Conservation (phyloP, 2,888 invertebrate species). For the Rhingia campestris region DNA sequence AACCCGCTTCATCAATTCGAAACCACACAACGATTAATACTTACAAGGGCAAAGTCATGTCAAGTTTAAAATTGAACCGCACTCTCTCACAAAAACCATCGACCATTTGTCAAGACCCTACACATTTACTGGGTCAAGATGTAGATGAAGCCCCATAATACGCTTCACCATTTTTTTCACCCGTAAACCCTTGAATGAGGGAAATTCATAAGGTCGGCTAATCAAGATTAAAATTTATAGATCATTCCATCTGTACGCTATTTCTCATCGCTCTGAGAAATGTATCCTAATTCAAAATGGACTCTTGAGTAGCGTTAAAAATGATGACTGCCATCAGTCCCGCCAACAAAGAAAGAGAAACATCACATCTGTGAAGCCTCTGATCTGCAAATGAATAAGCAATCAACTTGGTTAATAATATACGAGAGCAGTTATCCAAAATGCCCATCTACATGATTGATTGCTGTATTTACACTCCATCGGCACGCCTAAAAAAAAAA, state of each 20-base stretch:
- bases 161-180: conserved; percentile 23
- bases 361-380: conserved; percentile 18
- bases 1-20: conserved; percentile 9
- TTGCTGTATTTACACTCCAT: conserved; percentile 60
- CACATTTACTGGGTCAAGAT: conserved; percentile 1
- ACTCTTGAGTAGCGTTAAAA: conserved; percentile 49
- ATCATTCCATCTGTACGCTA: conserved; percentile 19
- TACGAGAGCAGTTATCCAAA: conserved; percentile 60
- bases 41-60: neutral
- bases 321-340: conserved; percentile 3
- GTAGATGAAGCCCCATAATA: neutral
- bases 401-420: conserved; percentile 68
- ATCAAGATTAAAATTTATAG: conserved; percentile 44
- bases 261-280: conserved; percentile 15
- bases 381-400: conserved; percentile 65
- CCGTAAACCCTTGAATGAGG: conserved; percentile 5
- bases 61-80: conserved; percentile 28
- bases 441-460: conserved; percentile 65
- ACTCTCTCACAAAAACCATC: neutral
- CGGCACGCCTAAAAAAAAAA: conserved; percentile 18
- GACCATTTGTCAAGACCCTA: neutral
- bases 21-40: conserved; percentile 12
- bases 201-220: conserved; percentile 31
- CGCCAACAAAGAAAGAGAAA: neutral
- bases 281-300: conserved; percentile 39